These are phyloP conservation scores for Eulacestoma nigropectus DNA, from an alignment of 2,113 vertebrate genomes.

Conservation along the genomic window DNA sequence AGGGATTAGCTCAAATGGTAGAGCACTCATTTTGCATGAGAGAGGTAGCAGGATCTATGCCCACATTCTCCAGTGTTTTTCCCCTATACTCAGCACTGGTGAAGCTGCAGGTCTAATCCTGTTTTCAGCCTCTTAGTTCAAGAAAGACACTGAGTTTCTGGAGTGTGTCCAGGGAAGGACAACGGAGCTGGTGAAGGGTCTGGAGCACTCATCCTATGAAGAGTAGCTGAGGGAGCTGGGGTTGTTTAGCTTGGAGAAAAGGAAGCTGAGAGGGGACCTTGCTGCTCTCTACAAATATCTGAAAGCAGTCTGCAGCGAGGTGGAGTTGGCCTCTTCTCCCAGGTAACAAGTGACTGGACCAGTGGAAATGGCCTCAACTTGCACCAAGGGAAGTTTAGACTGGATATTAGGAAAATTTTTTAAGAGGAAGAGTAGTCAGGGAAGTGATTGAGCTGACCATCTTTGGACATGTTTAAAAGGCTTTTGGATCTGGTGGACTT, in stretches of 20 bases:
- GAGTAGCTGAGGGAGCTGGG: background rate
- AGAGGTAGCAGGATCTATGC: constrained; percentile 63
- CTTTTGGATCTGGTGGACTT: background rate
- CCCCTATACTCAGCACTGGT: fast-evolving
- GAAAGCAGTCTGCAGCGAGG: fast-evolving
- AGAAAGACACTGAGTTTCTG: background rate
- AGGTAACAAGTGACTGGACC: too few species aligned
- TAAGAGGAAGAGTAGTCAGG: background rate
- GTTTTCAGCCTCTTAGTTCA: background rate
- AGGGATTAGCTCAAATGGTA: constrained; percentile 71
- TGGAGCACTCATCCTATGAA: fast-evolving
- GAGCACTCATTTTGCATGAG: constrained; percentile 54
- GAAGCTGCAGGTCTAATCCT: background rate
- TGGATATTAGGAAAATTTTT: background rate
- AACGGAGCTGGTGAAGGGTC: fast-evolving
- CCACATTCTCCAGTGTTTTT: constrained; percentile 52
- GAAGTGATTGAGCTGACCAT: background rate
- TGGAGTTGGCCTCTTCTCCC: background rate
- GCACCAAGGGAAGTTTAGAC: background rate
- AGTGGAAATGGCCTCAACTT: background rate
- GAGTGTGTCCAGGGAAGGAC: background rate
- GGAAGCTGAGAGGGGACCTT: background rate
- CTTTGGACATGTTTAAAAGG: background rate
- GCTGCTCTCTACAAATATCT: background rate
- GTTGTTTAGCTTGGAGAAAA: background rate